Conservation (phyloP, 2,888 invertebrate genomes). For the Glyphotaelius pellucidus region DNA sequence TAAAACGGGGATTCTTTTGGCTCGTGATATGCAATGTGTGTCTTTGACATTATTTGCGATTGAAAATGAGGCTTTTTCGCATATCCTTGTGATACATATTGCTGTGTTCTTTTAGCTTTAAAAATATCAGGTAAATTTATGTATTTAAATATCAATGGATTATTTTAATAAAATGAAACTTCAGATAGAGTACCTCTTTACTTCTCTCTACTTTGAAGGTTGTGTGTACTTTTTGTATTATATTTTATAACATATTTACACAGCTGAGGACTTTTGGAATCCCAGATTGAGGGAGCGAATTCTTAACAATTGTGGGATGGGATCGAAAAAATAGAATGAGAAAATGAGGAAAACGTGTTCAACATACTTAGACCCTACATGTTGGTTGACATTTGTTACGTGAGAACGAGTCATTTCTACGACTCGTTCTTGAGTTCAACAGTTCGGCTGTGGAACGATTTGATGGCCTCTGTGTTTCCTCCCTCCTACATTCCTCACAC, state of each 20-base stretch:
- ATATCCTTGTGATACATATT: not conserved
- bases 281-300: too few relatives aligned
- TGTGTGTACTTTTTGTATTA: not conserved
- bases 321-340: too few relatives aligned
- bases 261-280: too few relatives aligned
- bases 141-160: not conserved
- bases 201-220: not conserved
- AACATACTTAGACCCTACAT: too few relatives aligned
- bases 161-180: not conserved
- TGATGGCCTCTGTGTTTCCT: too few relatives aligned
- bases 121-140: not conserved
- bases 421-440: too few relatives aligned
- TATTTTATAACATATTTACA: not conserved
- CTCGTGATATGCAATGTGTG: constrained; percentile 13
- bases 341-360: too few relatives aligned
- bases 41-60: constrained; percentile 16
- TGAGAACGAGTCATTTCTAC: too few relatives aligned
- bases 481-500: too few relatives aligned
- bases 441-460: too few relatives aligned
- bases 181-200: not conserved
- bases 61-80: not conserved
- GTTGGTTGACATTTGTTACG: too few relatives aligned
- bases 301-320: too few relatives aligned
- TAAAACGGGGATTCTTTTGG: constrained; percentile 27
- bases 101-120: not conserved